Conservation (phyloP, 2,113 vertebrate species). For the Isurus oxyrinchus region DNA sequence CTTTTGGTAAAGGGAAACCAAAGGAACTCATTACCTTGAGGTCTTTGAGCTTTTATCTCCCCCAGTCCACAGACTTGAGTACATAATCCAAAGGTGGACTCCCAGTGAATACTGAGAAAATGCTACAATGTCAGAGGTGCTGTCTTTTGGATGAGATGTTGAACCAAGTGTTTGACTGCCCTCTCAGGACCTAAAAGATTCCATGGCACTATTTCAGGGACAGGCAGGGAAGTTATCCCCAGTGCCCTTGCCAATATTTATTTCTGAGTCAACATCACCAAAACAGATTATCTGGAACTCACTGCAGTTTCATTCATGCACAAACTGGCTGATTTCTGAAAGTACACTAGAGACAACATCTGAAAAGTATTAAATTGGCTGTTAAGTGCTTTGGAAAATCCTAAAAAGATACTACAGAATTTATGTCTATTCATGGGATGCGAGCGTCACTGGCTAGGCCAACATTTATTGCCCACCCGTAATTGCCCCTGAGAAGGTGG, state of each 20-base stretch:
- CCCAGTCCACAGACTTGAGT: not conserved
- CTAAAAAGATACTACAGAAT: not conserved
- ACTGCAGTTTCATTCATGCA: not conserved
- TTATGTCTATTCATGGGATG: not conserved
- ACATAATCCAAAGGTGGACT: not conserved
- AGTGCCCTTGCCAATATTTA: not conserved
- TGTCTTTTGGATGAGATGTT: not conserved
- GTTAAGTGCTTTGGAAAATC: not conserved
- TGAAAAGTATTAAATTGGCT: not conserved
- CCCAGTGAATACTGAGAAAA: not conserved
- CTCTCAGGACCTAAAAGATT: not conserved
- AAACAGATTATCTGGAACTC: not conserved
- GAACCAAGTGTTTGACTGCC: not conserved
- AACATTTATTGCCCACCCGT: too few relatives aligned
- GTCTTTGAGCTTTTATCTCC: not conserved
- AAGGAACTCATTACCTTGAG: not conserved
- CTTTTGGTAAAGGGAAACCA: not conserved
- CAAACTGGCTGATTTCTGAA: not conserved
- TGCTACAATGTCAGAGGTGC: not conserved
- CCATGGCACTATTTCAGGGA: not conserved
- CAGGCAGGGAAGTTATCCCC: not conserved
- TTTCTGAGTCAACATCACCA: not conserved
- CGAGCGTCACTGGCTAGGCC: not conserved
- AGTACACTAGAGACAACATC: not conserved
- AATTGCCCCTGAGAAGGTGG: not conserved